Conservation (phyloP, 2,113 vertebrate species). For the Chamaetylas fuelleborni region DNA sequence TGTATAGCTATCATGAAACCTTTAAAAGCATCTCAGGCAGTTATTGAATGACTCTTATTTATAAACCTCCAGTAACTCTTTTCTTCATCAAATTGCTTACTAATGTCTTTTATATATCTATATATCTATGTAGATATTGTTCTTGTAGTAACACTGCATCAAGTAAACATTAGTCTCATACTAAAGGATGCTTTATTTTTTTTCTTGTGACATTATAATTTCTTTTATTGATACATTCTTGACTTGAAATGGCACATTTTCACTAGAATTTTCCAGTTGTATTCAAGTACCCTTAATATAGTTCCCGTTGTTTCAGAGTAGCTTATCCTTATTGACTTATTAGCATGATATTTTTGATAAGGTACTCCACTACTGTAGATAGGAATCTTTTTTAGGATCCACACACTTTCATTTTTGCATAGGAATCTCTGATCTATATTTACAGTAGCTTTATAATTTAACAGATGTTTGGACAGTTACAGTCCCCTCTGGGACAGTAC, state of each 20-base stretch:
- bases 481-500: constrained; percentile 51
- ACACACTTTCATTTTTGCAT: constrained; percentile 3
- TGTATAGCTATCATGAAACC: not conserved
- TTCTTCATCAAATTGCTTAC: not conserved
- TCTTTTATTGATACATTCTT: not conserved
- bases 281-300: not conserved
- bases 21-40: not conserved
- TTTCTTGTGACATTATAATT: not conserved
- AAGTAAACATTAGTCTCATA: not conserved
- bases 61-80: not conserved
- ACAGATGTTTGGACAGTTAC: constrained; percentile 68
- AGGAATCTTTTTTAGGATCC: constrained; percentile 13
- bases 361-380: not conserved
- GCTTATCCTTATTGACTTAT: not conserved
- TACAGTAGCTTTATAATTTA: constrained; percentile 63
- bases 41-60: not conserved
- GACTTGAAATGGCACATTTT: not conserved
- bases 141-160: not conserved
- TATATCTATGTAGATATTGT: not conserved
- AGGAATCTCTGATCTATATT: constrained; percentile 61
- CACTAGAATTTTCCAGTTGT: not conserved
- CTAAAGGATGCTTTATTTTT: not conserved
- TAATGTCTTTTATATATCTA: not conserved
- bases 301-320: not conserved
- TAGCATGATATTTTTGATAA: not conserved